Percentiles rank a stretch among this genome's conserved stretches.
These are phyloP conservation scores for Lates calcarifer DNA, from an alignment of 2,113 vertebrate genomes.

Conservation along the genomic window DNA sequence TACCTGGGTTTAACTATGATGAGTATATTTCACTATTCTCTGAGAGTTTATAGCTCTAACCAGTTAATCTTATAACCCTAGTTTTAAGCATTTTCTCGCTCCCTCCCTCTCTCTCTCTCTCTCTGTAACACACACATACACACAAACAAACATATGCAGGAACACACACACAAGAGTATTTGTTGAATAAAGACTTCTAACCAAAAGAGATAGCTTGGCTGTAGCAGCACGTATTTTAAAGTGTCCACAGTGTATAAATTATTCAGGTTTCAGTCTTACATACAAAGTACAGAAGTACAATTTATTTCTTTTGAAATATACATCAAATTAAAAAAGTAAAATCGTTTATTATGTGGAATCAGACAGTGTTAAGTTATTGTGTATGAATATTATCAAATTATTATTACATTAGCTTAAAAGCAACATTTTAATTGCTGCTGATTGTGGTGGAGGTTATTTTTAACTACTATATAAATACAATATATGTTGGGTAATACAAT, in stretches of 20 bases:
- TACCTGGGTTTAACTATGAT: too few relatives aligned
- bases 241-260: too few relatives aligned
- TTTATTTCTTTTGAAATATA: too few relatives aligned
- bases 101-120: not conserved
- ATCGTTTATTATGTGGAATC: not conserved
- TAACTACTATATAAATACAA: not conserved
- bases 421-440: too few relatives aligned
- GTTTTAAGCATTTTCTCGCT: not conserved
- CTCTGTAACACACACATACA: not conserved
- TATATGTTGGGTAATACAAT: not conserved
- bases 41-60: too few relatives aligned
- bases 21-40: too few relatives aligned
- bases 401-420: not conserved
- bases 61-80: too few relatives aligned
- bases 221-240: too few relatives aligned
- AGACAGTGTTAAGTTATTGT: not conserved
- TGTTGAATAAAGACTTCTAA: not conserved
- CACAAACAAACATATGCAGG: not conserved
- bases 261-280: too few relatives aligned
- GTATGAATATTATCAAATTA: not conserved
- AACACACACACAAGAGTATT: not conserved
- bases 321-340: too few relatives aligned
- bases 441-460: not conserved
- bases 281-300: too few relatives aligned
- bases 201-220: not conserved